Evolutionary conservation across 1,140 invertebrate species (phyloP).

Genomic region (Diorhabda elongata): DNA sequence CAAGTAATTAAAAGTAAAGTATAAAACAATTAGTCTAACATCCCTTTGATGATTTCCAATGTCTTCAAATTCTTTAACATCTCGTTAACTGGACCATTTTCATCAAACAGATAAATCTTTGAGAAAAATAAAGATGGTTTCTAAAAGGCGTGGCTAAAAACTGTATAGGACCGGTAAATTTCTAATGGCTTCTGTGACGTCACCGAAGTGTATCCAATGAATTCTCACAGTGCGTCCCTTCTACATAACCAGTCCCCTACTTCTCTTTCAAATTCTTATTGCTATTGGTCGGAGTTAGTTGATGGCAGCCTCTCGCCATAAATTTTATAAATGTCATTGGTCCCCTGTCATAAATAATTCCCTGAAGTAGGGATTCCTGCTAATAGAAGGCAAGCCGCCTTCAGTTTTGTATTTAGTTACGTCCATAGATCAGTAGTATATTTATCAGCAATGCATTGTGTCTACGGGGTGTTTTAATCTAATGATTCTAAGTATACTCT

Average conservation of each 20-base stretch:
- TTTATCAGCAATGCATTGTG: too few species aligned
- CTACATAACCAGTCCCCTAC: constrained; percentile 6
- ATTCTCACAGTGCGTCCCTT: constrained; percentile 11
- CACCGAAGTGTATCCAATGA: constrained; percentile 22
- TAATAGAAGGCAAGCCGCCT: neutral
- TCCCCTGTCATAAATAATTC: constrained; percentile 23
- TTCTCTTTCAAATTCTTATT: constrained; percentile 5
- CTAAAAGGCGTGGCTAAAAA: constrained; percentile 20
- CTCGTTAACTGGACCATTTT: constrained; percentile 8
- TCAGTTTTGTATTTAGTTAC: neutral
- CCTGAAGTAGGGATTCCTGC: constrained; percentile 13
- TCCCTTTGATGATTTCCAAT: neutral
- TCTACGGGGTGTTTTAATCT: neutral
- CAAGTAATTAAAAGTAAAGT: neutral
- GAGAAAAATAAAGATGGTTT: constrained; percentile 18
- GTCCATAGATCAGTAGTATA: neutral
- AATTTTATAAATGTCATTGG: constrained; percentile 29
- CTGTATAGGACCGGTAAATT: constrained; percentile 27
- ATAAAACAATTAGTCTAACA: neutral
- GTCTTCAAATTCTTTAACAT: neutral
- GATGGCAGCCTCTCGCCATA: constrained; percentile 19
- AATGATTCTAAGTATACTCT: neutral
- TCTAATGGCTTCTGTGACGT: constrained; percentile 32
- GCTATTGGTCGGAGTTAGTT: constrained; percentile 20
- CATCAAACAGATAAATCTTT: constrained; percentile 3